Evolutionary conservation across 2,113 vertebrate genomes (phyloP).

Genomic region (Neofelis nebulosa): DNA sequence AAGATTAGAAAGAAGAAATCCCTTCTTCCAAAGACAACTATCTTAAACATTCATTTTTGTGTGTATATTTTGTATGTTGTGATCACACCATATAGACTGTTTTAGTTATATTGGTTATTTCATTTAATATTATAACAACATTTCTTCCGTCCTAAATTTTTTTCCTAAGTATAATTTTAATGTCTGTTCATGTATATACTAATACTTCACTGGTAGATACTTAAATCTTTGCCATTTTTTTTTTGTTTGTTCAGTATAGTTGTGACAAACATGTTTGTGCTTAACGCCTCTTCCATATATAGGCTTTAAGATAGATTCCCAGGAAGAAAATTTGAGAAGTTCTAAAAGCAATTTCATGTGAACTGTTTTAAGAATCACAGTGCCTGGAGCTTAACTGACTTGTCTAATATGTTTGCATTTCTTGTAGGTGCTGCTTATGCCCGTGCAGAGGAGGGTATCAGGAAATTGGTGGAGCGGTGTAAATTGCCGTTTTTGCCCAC

Average conservation of each 20-base stretch:
- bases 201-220: slow-evolving; percentile 2
- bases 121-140: slow-evolving; percentile 12
- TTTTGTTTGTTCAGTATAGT: background rate
- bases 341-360: background rate
- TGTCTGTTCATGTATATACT: background rate
- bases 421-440: slow-evolving; percentile 93
- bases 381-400: background rate
- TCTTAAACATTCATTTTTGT: slow-evolving; percentile 27
- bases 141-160: background rate
- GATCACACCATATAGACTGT: background rate
- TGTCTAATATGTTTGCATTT: slow-evolving; percentile 41
- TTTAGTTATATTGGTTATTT: background rate
- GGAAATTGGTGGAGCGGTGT: slow-evolving; percentile 89
- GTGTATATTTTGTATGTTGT: background rate
- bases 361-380: background rate
- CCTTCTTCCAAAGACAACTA: background rate
- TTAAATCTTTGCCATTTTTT: slow-evolving; percentile 12
- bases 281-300: slow-evolving; percentile 2
- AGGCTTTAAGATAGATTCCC: background rate
- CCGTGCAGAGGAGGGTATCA: slow-evolving; percentile 89
- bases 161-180: slow-evolving; percentile 21
- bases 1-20: slow-evolving; percentile 12
- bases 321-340: background rate
- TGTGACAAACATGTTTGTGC: background rate
- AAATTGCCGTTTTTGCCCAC: slow-evolving; percentile 95